Evolutionary conservation across 2,113 vertebrate genomes (phyloP).

Genomic region (Psittacara wagleri): DNA sequence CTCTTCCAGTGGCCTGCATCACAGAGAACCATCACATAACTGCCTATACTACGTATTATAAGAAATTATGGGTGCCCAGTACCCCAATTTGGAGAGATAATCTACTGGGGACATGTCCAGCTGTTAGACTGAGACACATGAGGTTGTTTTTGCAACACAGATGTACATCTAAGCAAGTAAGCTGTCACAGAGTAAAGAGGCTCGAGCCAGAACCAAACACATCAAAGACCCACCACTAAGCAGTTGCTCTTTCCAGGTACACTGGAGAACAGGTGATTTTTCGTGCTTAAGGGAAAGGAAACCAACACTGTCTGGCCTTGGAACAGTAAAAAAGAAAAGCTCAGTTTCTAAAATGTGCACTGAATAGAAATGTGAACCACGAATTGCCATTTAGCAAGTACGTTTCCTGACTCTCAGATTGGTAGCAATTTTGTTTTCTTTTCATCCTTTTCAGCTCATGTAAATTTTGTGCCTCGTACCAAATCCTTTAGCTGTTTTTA

Average conservation of each 20-base stretch:
- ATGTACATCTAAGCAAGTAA: not conserved
- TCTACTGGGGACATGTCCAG: not conserved
- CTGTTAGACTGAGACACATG: not conserved
- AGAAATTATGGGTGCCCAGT: not conserved
- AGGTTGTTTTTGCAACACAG: not conserved
- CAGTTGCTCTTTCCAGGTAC: not conserved
- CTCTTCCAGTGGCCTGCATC: not conserved
- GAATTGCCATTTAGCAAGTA: not conserved
- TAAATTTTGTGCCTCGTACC: not conserved
- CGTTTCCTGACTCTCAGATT: not conserved
- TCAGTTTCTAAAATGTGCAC: not conserved
- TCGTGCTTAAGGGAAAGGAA: not conserved
- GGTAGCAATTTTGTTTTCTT: not conserved
- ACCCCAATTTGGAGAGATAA: not conserved
- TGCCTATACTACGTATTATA: not conserved
- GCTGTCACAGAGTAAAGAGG: not conserved
- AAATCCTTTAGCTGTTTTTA: not conserved
- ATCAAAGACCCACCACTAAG: not conserved
- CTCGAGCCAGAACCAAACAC: not conserved
- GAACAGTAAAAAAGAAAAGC: not conserved
- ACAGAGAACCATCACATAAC: not conserved
- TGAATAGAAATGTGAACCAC: not conserved
- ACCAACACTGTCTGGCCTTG: not conserved
- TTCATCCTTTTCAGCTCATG: not conserved
- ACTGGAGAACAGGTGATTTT: not conserved